Evolutionary conservation across 2,797 vertebrate species (phyloP), one percentile per base, ranked within the genome.

Genomic region (Hippopotamyrus pictus): DNA sequence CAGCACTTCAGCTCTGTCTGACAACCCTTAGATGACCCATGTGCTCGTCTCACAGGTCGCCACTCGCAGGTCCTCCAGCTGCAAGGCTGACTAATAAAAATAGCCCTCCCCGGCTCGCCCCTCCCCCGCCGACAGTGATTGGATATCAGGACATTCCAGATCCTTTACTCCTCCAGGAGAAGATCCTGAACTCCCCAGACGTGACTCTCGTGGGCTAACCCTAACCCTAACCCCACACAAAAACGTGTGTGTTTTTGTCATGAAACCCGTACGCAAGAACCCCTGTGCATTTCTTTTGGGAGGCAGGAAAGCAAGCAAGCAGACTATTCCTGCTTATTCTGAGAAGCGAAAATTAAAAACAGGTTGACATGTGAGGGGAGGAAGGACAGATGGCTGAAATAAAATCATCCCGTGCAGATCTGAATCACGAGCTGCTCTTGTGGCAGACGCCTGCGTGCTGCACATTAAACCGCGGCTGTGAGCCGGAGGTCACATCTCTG

Each of bases 71-170:
- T 85, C 25, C 50, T 53, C 22, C 83, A 85, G 90, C 53, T 73
- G 90, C 87, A 88, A n/a, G 12, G 41, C 86, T 92, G 92, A 93
- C 94, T 92, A 94, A 94, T 93, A 90, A 91, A 92, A 92, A 90
- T 91, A 91, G 92, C 89, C 90, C 88, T 84, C 89, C 91, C 92
- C 92, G 89, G 89, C 29, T 8, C 37, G 6, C 90, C 93, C 92
- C 90, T 90, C 92, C 65, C 83, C 50, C 89, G 62, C 65, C 1
- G 2, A 59, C 25, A 88, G 93, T 90, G 94, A 95, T 94, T 94
- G 91, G 94, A 96, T 95, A 95, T 95, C 51, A 53, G 87, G 93
- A 93, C 94, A 94, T 95, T 94, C 92, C 93, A 94, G 93, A 91
- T 95, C 93, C 94, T 95, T 94, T 94, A 93, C 93, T 94, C 92